Base-by-base conservation (phyloP, 2,888 invertebrate species). In the Odontothrips loti region DNA sequence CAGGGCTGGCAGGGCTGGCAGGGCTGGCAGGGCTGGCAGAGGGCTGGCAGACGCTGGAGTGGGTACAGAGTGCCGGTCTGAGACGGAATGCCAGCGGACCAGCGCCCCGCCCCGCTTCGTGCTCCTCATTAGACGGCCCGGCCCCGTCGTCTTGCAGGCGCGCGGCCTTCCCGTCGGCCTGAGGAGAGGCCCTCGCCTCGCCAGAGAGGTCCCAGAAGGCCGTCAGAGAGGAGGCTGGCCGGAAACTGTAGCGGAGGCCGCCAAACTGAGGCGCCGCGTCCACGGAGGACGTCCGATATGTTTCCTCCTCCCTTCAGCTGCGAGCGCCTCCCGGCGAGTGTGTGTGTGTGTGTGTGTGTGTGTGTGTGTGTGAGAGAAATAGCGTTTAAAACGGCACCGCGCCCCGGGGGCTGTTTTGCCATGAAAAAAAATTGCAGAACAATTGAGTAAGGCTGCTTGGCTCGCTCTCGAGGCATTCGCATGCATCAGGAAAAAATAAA, bases 381-480 rank as follows among this genome's bases (percentile, higher is more conserved):
- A 75, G 68, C 68, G 68, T 75, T 75, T 75, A 75, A 75, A 75
- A 75, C 23, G 68, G 68, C 68, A 27, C 68, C 20, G 27, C 27
- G 23, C 23, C 68, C n/a, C n/a, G n/a, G n/a, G n/a, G 58, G 20
- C 11, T 12, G 68, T 27, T 75, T 75, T 27, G 12, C 27, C 68
- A 75, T 75, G 68, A 23, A 75, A 75, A 75, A 75, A 75, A 75
- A 27, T 75, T 75, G 68, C 68, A 75, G 27, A 23, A 27, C 68
- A 75, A 75, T 75, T 27, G 68, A 75, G 68, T 75, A 27, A 23
- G 68, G 68, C n/a, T n/a, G 68, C 58, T 75, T n/a, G 68, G 68
- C 68, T 75, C 68, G 23, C 27, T 23, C 68, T 12, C 27, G 23
- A 75, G 68, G 68, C 68, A 75, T 75, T 75, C 27, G 11, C 68